Percentiles rank a stretch among this genome's conserved stretches.
Evolutionary conservation across 2,113 vertebrate species (phyloP).

Genomic region (Bettongia penicillata): DNA sequence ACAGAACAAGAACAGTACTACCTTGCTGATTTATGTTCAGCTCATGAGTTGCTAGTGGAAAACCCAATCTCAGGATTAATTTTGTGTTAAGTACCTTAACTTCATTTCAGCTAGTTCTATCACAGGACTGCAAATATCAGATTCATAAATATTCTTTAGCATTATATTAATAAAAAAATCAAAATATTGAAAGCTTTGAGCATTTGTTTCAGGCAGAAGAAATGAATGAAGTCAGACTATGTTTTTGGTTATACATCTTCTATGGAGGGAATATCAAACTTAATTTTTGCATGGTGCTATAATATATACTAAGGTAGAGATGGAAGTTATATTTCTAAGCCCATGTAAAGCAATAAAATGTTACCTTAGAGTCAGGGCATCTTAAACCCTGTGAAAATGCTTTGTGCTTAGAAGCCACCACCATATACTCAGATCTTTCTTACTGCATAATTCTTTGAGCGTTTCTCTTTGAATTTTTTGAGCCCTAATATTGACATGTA

Average conservation of each 20-base stretch:
- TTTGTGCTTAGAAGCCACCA: rapidly evolving
- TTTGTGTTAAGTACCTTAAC: neutral
- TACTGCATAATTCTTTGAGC: neutral
- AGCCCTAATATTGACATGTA: neutral
- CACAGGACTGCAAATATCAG: neutral
- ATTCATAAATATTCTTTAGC: constrained; percentile 7
- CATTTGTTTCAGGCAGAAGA: constrained; percentile 11
- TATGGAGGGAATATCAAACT: constrained; percentile 7
- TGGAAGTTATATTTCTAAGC: constrained; percentile 10
- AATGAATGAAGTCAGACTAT: neutral
- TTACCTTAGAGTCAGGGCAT: neutral
- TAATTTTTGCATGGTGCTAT: neutral
- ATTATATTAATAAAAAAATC: neutral
- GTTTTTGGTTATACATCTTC: constrained; percentile 40
- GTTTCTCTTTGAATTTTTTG: too few species aligned
- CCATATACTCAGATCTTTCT: rapidly evolving
- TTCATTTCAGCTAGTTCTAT: neutral
- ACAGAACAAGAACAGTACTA: neutral
- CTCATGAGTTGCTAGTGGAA: too few species aligned
- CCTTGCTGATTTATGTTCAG: neutral
- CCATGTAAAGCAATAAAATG: constrained; percentile 20
- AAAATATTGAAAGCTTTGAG: constrained; percentile 17
- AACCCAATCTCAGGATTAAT: neutral
- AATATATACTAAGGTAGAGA: constrained; percentile 31
- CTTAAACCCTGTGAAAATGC: neutral